Base-by-base conservation (phyloP, 2,797 vertebrate genomes). In the Scyliorhinus canicula region DNA sequence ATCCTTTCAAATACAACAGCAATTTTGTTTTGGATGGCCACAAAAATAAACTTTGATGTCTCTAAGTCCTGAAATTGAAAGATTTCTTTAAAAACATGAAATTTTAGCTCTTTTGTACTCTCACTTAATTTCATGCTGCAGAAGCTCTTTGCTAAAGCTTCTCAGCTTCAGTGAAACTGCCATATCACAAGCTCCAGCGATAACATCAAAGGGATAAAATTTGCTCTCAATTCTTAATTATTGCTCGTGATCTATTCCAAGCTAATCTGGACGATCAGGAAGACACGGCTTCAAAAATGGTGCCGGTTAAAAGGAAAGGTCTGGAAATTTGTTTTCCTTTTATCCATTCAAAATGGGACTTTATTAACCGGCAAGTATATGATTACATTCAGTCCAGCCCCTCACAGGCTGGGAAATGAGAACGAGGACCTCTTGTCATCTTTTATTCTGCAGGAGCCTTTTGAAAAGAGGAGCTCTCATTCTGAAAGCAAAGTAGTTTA, bases 291-390 rank as follows among this genome's bases (percentile, higher is more conserved):
- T 65, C 88, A 91, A 65, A 91, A 91, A 91, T 65, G 57, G 60
- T 91, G 60, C 88, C 40, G 60, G 21, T 65, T 91, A 44, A 91
- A 63, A 91, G 88, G 88, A 91, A 65, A 91, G 60, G 60, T 91
- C 55, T 60, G 55, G 55, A 90, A 63, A 60, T 86, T 88, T 5
- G 9, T 91, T 91, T 63, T 63, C 60, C 60, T 65, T 91, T 91
- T 91, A 91, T 91, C 88, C 60, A 91, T 91, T 91, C 88, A 91
- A 91, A 91, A 91, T 65, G 88, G n/a, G 88, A n/a, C 67, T 55
- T 69, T 71, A 55, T 71, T 94, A 74, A 67, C 93, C 28, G 93
- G 67, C 44, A 94, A 74, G 67, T 52, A 93, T 65, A 50, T 91
- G 57, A 65, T 93, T 93, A 52, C 93, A 93, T 71, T 93, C 93